Conservation (phyloP, 2,113 vertebrate species). For the Myodes glareolus region DNA sequence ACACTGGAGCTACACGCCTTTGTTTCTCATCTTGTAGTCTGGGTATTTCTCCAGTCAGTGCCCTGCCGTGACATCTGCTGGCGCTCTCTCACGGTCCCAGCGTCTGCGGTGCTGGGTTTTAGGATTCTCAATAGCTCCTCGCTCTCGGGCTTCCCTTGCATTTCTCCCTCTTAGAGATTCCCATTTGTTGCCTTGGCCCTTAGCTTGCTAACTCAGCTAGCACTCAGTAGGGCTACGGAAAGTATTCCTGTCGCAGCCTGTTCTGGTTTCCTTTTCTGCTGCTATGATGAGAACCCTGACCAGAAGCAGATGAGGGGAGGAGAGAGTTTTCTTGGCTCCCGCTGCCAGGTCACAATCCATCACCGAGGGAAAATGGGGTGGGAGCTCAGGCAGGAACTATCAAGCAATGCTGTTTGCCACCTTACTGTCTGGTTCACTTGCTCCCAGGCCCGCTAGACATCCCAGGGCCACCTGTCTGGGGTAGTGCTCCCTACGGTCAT, state of each 20-base stretch:
- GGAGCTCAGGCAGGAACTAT: not conserved
- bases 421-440: not conserved
- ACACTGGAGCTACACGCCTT: not conserved
- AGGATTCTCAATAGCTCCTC: not conserved
- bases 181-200: not conserved
- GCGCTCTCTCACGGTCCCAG: not conserved
- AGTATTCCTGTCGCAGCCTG: not conserved
- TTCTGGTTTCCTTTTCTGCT: not conserved
- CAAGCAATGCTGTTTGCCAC: not conserved
- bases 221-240: not conserved
- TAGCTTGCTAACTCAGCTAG: not conserved
- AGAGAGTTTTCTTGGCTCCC: not conserved
- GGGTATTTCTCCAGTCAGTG: not conserved
- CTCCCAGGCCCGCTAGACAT: not conserved
- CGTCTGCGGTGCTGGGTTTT: not conserved
- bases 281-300: not conserved
- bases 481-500: too few relatives aligned
- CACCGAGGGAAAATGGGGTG: not conserved
- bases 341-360: not conserved
- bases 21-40: not conserved
- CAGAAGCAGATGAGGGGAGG: not conserved
- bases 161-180: not conserved
- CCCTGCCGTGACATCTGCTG: not conserved
- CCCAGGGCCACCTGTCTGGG: not conserved
- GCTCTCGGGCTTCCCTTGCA: not conserved